A percentile compares a stretch with the other conserved stretches of the same genome.
phyloP scores from a whole-genome alignment of 2,888 invertebrate species.

The Stenchaetothrips biformis region DNA sequence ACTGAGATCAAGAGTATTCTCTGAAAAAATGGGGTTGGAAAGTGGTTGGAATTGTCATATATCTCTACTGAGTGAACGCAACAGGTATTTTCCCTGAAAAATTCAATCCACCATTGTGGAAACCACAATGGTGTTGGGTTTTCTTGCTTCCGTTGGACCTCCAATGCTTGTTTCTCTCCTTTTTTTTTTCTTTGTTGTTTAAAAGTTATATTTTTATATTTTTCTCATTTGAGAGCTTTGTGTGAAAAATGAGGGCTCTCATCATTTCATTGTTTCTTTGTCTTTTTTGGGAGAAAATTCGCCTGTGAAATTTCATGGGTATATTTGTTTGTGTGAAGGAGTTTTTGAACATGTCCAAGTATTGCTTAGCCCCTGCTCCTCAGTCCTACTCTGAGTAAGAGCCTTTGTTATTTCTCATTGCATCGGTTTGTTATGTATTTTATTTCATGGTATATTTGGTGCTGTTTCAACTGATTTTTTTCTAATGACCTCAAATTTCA shows the following conservation, averaged over 20 bases:
- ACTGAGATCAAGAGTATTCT: conserved; percentile 84
- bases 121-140: not conserved
- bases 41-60: conserved; percentile 99
- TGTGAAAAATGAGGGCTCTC: not conserved
- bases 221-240: not conserved
- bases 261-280: not conserved
- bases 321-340: no score
- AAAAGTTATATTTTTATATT: not conserved
- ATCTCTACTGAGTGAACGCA: conserved; percentile 71
- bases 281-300: no score
- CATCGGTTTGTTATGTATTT: no score
- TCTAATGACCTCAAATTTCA: not conserved
- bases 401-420: no score
- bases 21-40: conserved; percentile 97
- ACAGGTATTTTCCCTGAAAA: conserved; percentile 49
- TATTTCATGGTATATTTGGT: not conserved
- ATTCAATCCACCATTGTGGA: not conserved
- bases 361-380: no score
- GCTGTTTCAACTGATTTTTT: not conserved
- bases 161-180: not conserved
- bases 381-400: no score
- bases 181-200: not conserved
- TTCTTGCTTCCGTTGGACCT: conserved; percentile 7
- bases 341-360: no score
- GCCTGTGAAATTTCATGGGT: no score